Base-by-base conservation (phyloP, 2,888 invertebrate species). In the Drosophila vallismaia region DNA sequence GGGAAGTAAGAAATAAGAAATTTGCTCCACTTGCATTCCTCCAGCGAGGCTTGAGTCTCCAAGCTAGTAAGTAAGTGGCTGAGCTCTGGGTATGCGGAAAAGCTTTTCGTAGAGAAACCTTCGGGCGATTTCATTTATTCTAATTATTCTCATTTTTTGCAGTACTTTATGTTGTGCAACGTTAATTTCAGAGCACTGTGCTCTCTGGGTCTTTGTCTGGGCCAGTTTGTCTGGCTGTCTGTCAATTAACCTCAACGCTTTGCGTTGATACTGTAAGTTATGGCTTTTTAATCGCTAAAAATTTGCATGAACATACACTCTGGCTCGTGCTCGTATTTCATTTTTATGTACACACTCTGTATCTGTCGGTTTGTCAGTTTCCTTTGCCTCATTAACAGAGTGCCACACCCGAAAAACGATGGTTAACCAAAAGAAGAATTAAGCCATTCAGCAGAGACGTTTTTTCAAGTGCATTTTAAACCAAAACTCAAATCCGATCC, bases 261-360 rank as follows among this genome's bases (percentile, higher is more conserved):
- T 86, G 88, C 71, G 88, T 88, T 89, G 86, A 89, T 88, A 88
- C 82, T 84, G 78, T 87, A 89, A 88, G 78, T 88, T 89, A 89
- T 89, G 77, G 79, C 77, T 88, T 89, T 88, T 89, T 89, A 89
- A 88, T 88, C 80, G 88, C 69, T 83, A 64, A 74, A 85, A 88
- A 87, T 84, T 84, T 88, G 84, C 84, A 84, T 88, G 81, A 75
- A 51, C 74, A 66, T 68, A 60, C 69, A 52, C 54, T 53, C 38
- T 10, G 33, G 14, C 66, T 52, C 36, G 67, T 62, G 80, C 71
- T 86, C 82, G 73, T 82, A 85, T 83, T 85, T 83, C 87, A 82
- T 36, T 33, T 33, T 24, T 31, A n/a, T 68, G 5, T n/a, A 36
- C 12, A 36, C 5, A 1, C 70, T 60, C 69, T 54, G 57, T 28